Conservation (phyloP, 2,888 invertebrate species). For the Rhimphoctona megacephalus region DNA sequence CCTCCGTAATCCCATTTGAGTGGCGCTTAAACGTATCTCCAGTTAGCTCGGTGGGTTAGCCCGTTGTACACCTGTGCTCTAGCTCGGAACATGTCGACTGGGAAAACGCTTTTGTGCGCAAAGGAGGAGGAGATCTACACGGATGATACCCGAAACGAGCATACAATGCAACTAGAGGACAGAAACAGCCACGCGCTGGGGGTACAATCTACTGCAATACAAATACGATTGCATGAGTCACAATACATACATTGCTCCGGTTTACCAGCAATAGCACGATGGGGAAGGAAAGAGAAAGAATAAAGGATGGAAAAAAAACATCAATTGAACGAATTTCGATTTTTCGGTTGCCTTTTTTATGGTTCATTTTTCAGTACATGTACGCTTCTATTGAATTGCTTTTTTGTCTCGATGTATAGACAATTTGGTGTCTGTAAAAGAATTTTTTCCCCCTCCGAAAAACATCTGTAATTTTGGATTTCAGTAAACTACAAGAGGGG, state of each 20-base stretch:
- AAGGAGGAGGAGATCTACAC: conserved; percentile 40
- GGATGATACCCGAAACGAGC: conserved; percentile 57
- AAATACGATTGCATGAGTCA: conserved; percentile 49
- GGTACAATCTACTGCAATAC: conserved; percentile 35
- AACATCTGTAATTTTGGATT: background rate
- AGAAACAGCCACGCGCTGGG: conserved; percentile 30
- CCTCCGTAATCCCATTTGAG: conserved; percentile 52
- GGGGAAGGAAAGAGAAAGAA: background rate
- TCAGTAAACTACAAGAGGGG: background rate
- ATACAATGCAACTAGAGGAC: conserved; percentile 41
- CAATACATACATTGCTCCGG: conserved; percentile 23
- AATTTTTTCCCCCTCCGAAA: background rate
- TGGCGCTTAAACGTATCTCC: conserved; percentile 31
- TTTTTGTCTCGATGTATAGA: background rate
- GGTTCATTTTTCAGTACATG: conserved; percentile 10
- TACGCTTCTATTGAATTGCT: background rate
- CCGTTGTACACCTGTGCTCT: conserved; percentile 59
- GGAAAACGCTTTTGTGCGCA: conserved; percentile 46
- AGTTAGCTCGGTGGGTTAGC: conserved; percentile 10
- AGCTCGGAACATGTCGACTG: conserved; percentile 63
- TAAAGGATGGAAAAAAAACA: background rate
- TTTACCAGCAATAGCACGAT: background rate
- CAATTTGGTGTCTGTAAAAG: background rate
- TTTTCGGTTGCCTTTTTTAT: conserved; percentile 8
- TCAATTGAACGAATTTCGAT: background rate